Conservation (phyloP, 92 coral and sea anemone species). For the Isaurus tuberculatus region DNA sequence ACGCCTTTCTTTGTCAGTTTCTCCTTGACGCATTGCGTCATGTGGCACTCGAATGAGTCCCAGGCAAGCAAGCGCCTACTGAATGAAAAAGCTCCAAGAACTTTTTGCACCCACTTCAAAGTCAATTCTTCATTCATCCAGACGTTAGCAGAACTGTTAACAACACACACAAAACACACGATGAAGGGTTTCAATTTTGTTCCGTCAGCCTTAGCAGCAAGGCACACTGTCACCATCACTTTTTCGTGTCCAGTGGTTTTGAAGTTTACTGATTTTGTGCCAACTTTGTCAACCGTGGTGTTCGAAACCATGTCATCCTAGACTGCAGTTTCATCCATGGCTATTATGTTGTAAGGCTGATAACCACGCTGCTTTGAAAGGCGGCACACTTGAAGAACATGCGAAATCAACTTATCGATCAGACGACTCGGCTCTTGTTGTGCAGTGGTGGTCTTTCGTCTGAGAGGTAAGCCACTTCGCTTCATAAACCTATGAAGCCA, state of each 20-base stretch:
- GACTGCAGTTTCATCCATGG: conserved; percentile 56
- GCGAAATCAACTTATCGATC: conserved; percentile 50
- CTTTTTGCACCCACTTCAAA: conserved; percentile 51
- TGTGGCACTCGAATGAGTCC: conserved; percentile 72
- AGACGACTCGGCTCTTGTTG: conserved; percentile 42
- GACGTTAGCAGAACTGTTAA: conserved; percentile 48
- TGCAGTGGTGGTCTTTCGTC: conserved; percentile 54
- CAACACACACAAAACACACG: conserved; percentile 56
- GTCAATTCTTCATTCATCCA: conserved; percentile 67
- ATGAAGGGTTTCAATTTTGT: conserved; percentile 65
- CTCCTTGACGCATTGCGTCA: conserved; percentile 58
- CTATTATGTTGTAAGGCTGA: conserved; percentile 46
- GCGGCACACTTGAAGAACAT: conserved; percentile 52
- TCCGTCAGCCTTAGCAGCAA: conserved; percentile 57
- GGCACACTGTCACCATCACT: conserved; percentile 60
- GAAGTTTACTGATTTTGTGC: conserved; percentile 39
- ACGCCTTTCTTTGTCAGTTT: conserved; percentile 50
- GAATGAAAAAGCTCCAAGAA: conserved; percentile 48
- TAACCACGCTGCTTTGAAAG: conserved; percentile 40
- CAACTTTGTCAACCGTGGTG: conserved; percentile 58
- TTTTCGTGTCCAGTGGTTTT: conserved; percentile 59
- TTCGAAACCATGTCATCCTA: conserved; percentile 62
- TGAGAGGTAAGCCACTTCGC: conserved; percentile 40
- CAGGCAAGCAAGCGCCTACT: conserved; percentile 59
- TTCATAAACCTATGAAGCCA: conserved; percentile 51